A percentile compares a stretch with the other conserved stretches of the same genome.
Conservation (phyloP, 2,113 vertebrate genomes). For the Craseonycteris thonglongyai region DNA sequence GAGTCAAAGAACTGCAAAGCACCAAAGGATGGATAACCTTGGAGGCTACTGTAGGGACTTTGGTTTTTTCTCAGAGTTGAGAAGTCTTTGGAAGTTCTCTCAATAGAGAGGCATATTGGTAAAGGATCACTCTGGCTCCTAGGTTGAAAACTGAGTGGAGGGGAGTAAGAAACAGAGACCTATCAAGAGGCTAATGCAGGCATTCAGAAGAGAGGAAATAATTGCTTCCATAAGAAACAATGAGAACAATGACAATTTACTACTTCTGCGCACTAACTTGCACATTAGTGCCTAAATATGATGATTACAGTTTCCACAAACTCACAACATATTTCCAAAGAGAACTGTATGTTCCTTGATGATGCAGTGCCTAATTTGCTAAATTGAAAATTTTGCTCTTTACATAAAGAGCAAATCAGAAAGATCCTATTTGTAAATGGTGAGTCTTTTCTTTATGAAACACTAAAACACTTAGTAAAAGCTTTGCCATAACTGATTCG, state of each 20-base stretch:
- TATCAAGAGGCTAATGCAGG: not conserved
- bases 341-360: not conserved
- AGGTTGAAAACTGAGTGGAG: not conserved
- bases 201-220: not conserved
- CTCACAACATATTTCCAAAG: not conserved
- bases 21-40: rapidly evolving
- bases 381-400: not conserved
- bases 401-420: not conserved
- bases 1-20: not conserved
- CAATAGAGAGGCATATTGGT: not conserved
- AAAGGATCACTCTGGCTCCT: not conserved
- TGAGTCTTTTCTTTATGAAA: not conserved
- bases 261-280: not conserved
- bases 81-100: not conserved
- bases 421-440: not conserved
- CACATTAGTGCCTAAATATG: no score
- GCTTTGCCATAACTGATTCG: not conserved
- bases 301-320: not conserved
- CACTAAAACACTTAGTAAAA: not conserved
- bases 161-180: not conserved
- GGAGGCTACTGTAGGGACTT: not conserved
- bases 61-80: not conserved
- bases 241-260: not conserved
- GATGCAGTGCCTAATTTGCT: not conserved
- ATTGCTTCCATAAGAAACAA: not conserved